phyloP scores from a whole-genome alignment of 2,888 invertebrate genomes.

The Rhyacophila evoluta region DNA sequence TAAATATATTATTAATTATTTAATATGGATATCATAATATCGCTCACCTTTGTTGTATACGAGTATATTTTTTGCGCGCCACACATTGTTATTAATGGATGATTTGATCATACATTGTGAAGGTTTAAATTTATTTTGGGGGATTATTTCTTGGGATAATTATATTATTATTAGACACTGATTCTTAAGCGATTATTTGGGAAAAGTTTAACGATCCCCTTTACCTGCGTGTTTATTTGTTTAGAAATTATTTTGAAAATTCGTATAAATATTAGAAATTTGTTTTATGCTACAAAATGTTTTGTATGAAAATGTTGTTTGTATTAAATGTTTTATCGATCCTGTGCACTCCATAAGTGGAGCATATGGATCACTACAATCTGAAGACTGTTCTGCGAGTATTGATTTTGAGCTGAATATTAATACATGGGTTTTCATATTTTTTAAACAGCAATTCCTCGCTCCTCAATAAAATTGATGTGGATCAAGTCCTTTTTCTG shows the following conservation, averaged over 20 bases:
- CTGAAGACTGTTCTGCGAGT: too few species aligned
- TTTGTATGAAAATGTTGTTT: too few species aligned
- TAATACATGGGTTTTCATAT: too few species aligned
- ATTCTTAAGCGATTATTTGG: neutral
- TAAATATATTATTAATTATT: too few species aligned
- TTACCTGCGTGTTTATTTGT: neutral
- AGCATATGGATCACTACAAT: too few species aligned
- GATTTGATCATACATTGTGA: neutral
- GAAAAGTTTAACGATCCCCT: neutral
- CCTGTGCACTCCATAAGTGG: too few species aligned
- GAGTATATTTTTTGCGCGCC: neutral
- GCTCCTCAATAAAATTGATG: too few species aligned
- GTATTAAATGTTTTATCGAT: too few species aligned
- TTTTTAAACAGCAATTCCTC: too few species aligned
- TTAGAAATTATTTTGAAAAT: neutral
- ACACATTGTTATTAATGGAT: conserved; percentile 10
- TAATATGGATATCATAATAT: too few species aligned
- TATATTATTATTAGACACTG: neutral
- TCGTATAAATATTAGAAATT: neutral
- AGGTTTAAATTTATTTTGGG: neutral
- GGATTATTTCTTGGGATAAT: neutral
- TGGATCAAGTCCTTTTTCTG: too few species aligned
- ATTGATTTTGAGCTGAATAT: too few species aligned
- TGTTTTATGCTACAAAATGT: neutral
- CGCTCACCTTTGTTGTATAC: neutral